Conservation (phyloP, 1,140 invertebrate genomes). For the Bacillus rossius region DNA sequence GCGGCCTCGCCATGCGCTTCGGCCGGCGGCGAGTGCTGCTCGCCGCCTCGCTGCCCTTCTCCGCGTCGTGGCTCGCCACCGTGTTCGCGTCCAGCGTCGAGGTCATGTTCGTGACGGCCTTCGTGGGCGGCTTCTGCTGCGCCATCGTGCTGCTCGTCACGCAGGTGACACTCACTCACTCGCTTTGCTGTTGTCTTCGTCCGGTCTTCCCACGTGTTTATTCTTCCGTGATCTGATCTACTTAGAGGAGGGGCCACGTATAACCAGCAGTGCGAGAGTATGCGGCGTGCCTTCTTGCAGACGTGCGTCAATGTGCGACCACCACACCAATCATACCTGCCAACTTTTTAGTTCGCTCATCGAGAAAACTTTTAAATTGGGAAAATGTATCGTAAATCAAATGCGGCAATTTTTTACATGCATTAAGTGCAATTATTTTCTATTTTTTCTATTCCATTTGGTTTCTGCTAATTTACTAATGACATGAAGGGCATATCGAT, state of each 20-base stretch:
- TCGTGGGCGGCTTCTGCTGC: constrained; percentile 72
- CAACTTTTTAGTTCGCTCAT: too few relatives aligned
- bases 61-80: constrained; percentile 68
- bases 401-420: too few relatives aligned
- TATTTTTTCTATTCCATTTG: too few relatives aligned
- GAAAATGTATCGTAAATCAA: too few relatives aligned
- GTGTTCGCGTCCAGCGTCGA: constrained; percentile 66
- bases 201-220: too few relatives aligned
- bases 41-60: constrained; percentile 62
- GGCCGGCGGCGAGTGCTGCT: constrained; percentile 63
- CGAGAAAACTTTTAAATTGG: too few relatives aligned
- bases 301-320: neutral
- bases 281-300: constrained; percentile 1
- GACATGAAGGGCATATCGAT: too few relatives aligned
- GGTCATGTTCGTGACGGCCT: constrained; percentile 70
- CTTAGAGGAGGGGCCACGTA: neutral
- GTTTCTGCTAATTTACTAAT: too few relatives aligned
- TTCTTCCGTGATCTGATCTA: neutral
- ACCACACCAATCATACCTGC: neutral
- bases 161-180: constrained; percentile 48
- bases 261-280: too few relatives aligned
- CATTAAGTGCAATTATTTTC: too few relatives aligned
- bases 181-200: neutral
- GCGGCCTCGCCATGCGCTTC: constrained; percentile 66
- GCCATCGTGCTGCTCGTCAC: constrained; percentile 73